Base-by-base conservation (phyloP, 2,888 invertebrate genomes). In the Tachystola acroxantha region DNA sequence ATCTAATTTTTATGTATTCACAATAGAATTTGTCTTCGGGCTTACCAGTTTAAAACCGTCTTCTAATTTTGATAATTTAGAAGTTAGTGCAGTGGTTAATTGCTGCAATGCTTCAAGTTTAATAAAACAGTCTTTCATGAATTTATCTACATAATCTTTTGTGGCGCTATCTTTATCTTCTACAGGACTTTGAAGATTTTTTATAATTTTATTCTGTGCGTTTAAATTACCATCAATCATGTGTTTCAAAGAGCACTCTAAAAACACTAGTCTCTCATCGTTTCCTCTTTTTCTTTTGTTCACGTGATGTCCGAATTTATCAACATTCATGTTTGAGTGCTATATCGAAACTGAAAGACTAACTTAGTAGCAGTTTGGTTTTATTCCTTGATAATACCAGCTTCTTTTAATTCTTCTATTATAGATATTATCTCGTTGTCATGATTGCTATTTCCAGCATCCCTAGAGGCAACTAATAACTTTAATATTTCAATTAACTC, bases 361-460 rank as follows among this genome's bases (percentile, higher is more conserved):
- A 4, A 20, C 12, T 10, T 11, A 10, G 6, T 1, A 0, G 6
- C 12, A 0, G 7, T 1, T 9, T 1, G 13, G 7, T 22, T 40
- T 38, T 42, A 40, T 37, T 36, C 14, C 20, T 38, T 39, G 2
- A 48, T 39, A 5, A 46, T 40, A 14, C 38, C 41, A 50, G 43
- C 45, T 56, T 56, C 46, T 19, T 20, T 28, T 12, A 46, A 31
- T 22, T 40, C 45, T 43, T 63, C 57, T 16, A 67, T 49, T 14
- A 69, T 67, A n/a, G 66, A 57, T 11, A 61, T 45, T 19, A 69
- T 70, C 53, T 73, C 65, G 39, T 45, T 48, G 36, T 50, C 45
- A 37, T 41, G 47, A 28, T 30, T 38, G 11, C 30, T 48, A 37
- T 53, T 53, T 2, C 49, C 49, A 26, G 53, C 53, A 38, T 39